A percentile compares a stretch with the other conserved stretches of the same genome.
phyloP scores from a whole-genome alignment of 2,113 vertebrate genomes.

The Canis aureus region DNA sequence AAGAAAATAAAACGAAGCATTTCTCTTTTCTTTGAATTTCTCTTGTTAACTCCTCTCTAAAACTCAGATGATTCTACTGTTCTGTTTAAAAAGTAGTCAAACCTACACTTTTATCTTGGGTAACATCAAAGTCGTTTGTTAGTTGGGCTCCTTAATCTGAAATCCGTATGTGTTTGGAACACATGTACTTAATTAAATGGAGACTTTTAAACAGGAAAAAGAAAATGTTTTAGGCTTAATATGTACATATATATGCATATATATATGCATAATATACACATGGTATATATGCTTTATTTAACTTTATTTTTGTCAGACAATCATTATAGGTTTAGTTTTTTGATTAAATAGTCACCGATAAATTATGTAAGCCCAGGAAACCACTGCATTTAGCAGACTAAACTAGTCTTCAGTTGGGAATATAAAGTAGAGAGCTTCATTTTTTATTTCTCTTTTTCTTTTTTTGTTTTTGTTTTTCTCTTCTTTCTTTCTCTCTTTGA shows the following conservation, averaged over 20 bases:
- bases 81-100: neutral
- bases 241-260: neutral
- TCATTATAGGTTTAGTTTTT: neutral
- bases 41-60: constrained; percentile 1
- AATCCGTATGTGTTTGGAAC: neutral
- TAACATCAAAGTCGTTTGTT: neutral
- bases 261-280: neutral
- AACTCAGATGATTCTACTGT: neutral
- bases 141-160: neutral
- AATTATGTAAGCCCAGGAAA: neutral
- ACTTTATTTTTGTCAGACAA: neutral
- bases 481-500: neutral
- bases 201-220: neutral
- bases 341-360: neutral
- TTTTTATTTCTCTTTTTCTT: neutral
- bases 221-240: neutral
- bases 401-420: neutral
- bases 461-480: neutral
- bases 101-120: neutral
- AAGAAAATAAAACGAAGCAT: neutral
- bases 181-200: neutral
- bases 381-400: neutral
- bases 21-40: neutral
- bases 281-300: neutral
- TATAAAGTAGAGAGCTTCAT: neutral